Evolutionary conservation across 2,888 invertebrate genomes (phyloP), one percentile per base, ranked within the genome.

Genomic region (Athripsodes cinereus): DNA sequence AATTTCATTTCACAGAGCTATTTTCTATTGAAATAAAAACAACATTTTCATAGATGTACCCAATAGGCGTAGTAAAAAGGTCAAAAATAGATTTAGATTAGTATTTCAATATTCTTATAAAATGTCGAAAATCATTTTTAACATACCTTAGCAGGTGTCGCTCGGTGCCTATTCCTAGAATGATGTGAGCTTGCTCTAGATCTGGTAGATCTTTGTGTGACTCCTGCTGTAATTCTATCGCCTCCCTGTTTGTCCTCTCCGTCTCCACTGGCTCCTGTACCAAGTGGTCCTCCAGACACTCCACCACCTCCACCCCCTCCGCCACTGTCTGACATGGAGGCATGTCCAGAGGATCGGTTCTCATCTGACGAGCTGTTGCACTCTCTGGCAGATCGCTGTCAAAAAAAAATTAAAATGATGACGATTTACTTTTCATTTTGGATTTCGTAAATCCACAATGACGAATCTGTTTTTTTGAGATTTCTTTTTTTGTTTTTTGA

Each of bases 271-370:
- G 76, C 59, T 52, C 74, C 72, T 70, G 69, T 66, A 81, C 52
- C 81, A 70, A 48, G 70, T 35, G 75, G 74, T 46, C 78, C 79
- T 26, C 81, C 79, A 3, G 82, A 82, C 60, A 77, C 83, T 57
- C 83, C 82, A 31, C 75, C 74, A 35, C 79, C 79, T 26, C 81
- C 79, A 59, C 78, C 83, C 56, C 83, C 82, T 21, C 86, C 84
- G 2, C 91, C 90, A 53, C 90, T 90, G 72, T 93, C 92, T n/a
- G 92, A 92, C 92, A 93, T 93, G 67, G 91, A 92, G 6, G 93
- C 93, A 73, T 93, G 93, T 0, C 93, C 93, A 1, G 93, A 93
- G n/a, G 92, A 92, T 34, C 92, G 80, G 72, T 91, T 92, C 74
- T 92, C 92, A 68, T 92, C 92, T 2, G 92, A 92, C 19, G 92